Base-by-base conservation (phyloP, 1,140 invertebrate species). In the Orius insidiosus region DNA sequence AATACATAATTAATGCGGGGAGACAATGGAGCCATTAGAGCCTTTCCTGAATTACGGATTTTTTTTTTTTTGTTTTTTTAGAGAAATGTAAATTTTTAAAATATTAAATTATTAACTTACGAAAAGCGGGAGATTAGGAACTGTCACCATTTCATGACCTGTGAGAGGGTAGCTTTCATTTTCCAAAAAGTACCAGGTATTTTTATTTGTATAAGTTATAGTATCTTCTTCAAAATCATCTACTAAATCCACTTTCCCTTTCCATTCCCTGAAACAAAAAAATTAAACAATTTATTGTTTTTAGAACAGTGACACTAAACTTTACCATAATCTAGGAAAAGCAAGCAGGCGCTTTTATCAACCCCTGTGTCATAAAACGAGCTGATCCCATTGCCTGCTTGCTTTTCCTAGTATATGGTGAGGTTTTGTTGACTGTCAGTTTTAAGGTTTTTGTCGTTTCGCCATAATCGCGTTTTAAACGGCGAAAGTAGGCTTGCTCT, bases 181-280 rank as follows among this genome's bases (percentile, higher is more conserved):
- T 5, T 63, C 61, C 53, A 74, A 72, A 51, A 76, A 80, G 37
- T 67, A 60, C 56, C 76, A 85, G 0, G 67, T 74, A 33, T 74
- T 71, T n/a, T 40, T 67, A 53, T 71, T 66, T 43, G 70, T 74
- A 55, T 75, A 85, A 1, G 69, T 70, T 1, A 85, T 69, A 0
- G 76, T 76, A 53, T 85, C 81, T 35, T 76, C 72, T 3, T 68
- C 68, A 2, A 72, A 71, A 50, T 73, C 63, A 52, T 85, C 82
- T 24, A 67, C 66, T 1, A 80, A 54, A 54, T 82, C 70, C 5
- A 76, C 68, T 63, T 85, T 52, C 78, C n/a, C 69, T 58, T 83
- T 84, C 68, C 73, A 80, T 66, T 84, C 78, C 14, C 82, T 83
- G 49, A 8, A 61, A 55, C 42, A 52, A 8, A 61, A 55, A 45